Conservation (phyloP, 2,888 invertebrate species). For the Kuschelorhynchus macadamiae region DNA sequence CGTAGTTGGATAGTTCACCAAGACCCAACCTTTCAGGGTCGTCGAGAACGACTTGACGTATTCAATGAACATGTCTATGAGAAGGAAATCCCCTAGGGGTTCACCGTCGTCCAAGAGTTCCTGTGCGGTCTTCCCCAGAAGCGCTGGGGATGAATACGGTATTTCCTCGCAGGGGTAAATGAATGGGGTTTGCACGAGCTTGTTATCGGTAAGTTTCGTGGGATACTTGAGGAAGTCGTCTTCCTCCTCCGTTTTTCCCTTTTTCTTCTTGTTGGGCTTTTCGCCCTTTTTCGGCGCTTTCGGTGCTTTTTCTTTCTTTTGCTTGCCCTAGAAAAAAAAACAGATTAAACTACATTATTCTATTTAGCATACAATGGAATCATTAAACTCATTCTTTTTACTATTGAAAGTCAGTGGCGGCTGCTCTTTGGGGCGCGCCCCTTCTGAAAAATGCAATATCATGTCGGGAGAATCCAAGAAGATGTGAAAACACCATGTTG, state of each 20-base stretch:
- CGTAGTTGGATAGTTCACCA: constrained; percentile 76
- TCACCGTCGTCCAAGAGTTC: constrained; percentile 72
- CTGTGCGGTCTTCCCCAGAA: constrained; percentile 73
- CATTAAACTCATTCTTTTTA: too few species aligned
- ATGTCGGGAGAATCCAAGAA: too few species aligned
- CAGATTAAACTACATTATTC: neutral
- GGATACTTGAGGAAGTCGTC: neutral
- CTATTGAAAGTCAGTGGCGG: too few species aligned
- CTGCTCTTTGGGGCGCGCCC: too few species aligned
- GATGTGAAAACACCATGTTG: too few species aligned
- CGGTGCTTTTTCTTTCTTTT: constrained; percentile 47
- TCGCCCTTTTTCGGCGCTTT: constrained; percentile 48
- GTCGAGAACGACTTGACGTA: constrained; percentile 72
- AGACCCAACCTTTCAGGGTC: constrained; percentile 71
- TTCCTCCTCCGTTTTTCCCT: neutral
- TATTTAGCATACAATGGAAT: too few species aligned
- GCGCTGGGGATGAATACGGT: constrained; percentile 70
- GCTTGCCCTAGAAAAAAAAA: constrained; percentile 59
- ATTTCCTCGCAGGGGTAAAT: constrained; percentile 74
- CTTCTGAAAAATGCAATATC: too few species aligned
- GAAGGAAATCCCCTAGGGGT: constrained; percentile 69
- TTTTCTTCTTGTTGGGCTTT: constrained; percentile 9
- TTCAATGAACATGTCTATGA: constrained; percentile 74
- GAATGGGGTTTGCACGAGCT: constrained; percentile 76
- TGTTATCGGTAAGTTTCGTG: constrained; percentile 56